Conservation (phyloP, 64 coral and sea anemone species). For the Hydrozoanthus tunicans region DNA sequence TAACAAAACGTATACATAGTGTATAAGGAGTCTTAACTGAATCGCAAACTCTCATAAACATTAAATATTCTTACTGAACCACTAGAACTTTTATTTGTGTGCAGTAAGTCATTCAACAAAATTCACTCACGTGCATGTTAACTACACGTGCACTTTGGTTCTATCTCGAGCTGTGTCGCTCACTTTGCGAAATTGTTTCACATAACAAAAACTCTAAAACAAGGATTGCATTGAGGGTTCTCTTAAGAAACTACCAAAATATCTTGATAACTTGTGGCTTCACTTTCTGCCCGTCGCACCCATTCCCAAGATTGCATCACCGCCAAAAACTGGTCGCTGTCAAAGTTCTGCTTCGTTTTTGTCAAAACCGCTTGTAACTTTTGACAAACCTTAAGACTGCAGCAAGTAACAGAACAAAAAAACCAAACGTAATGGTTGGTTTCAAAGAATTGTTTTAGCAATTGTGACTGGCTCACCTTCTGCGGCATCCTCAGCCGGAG, state of each 20-base stretch:
- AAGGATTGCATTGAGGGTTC: background rate
- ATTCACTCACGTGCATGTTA: too few relatives aligned
- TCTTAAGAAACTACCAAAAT: background rate
- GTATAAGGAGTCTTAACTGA: too few relatives aligned
- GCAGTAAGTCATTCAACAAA: too few relatives aligned
- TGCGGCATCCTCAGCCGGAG: constrained; percentile 75
- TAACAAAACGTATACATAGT: too few relatives aligned
- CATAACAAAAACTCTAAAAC: too few relatives aligned
- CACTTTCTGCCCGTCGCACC: constrained; percentile 4
- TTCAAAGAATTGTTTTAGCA: background rate
- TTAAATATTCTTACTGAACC: too few relatives aligned
- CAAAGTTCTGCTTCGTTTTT: background rate
- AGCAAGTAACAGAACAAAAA: background rate
- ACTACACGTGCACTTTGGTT: too few relatives aligned
- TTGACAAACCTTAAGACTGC: background rate
- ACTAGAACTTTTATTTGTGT: too few relatives aligned
- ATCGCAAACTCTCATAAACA: too few relatives aligned
- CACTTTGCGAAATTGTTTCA: too few relatives aligned
- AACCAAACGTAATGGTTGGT: too few relatives aligned
- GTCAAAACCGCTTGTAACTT: background rate
- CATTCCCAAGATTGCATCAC: constrained; percentile 59
- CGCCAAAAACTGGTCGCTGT: background rate
- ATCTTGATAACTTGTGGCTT: background rate
- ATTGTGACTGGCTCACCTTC: constrained; percentile 27
- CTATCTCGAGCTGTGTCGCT: too few relatives aligned